Conservation (phyloP, 2,113 vertebrate species). For the Lampris incognitus region DNA sequence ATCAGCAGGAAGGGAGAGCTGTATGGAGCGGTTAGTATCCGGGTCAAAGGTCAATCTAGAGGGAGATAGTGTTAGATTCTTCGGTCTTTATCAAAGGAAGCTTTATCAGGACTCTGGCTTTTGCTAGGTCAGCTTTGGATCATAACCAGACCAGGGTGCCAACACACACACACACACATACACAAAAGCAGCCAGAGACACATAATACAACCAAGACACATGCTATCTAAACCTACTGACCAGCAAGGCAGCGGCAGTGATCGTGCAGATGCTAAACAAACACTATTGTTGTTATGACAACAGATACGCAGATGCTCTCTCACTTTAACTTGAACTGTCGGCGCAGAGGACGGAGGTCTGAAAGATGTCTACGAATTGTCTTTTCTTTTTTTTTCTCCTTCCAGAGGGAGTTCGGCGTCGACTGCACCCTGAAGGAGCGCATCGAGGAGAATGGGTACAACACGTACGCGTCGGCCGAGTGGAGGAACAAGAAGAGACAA, state of each 20-base stretch:
- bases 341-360: constrained; percentile 1
- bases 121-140: constrained; percentile 16
- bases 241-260: too few species aligned
- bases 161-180: constrained; percentile 11
- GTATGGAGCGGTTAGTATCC: constrained; percentile 94
- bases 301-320: too few species aligned
- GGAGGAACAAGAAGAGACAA: constrained; percentile 93
- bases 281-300: too few species aligned
- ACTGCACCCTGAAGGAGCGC: constrained; percentile 96
- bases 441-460: constrained; percentile 99
- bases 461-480: constrained; percentile 94
- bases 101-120: constrained; percentile 55
- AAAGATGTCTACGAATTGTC: constrained; percentile 19
- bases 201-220: too few species aligned
- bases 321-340: constrained; percentile 22
- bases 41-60: constrained; percentile 64
- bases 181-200: too few species aligned
- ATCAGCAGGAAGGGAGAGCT: constrained; percentile 96
- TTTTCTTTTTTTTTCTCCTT: constrained; percentile 44
- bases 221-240: too few species aligned
- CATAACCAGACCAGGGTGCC: constrained; percentile 9
- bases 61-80: constrained; percentile 54
- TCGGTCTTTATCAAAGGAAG: constrained; percentile 45
- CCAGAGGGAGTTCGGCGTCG: constrained; percentile 92
- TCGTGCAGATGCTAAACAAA: too few species aligned